phyloP scores from a whole-genome alignment of 2,888 invertebrate genomes.

The Nephrocerus scutellatus region DNA sequence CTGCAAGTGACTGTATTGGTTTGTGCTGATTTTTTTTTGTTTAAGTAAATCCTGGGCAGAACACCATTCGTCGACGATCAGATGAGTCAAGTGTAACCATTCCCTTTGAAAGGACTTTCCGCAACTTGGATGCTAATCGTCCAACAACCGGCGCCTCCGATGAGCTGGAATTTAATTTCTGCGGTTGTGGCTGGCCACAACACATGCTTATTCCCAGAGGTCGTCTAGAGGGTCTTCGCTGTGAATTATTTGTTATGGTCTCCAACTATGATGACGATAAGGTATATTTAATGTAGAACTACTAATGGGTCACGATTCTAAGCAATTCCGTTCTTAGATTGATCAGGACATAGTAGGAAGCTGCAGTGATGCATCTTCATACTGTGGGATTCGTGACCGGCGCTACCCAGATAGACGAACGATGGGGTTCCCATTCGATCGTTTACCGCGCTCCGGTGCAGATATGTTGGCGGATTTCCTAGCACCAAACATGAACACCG shows the following conservation, averaged over 20 bases:
- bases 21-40: slow-evolving; percentile 2
- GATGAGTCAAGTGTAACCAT: slow-evolving; percentile 67
- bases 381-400: slow-evolving; percentile 66
- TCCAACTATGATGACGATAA: slow-evolving; percentile 60
- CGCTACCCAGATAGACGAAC: slow-evolving; percentile 67
- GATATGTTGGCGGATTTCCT: slow-evolving; percentile 56
- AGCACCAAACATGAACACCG: slow-evolving; percentile 61
- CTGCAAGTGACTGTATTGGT: background rate
- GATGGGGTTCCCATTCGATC: slow-evolving; percentile 81
- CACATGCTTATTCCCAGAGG: slow-evolving; percentile 69
- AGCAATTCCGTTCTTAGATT: slow-evolving; percentile 22
- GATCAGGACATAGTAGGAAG: slow-evolving; percentile 35
- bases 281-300: slow-evolving; percentile 10
- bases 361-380: slow-evolving; percentile 65
- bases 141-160: slow-evolving; percentile 50
- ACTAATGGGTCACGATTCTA: slow-evolving; percentile 49
- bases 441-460: slow-evolving; percentile 53
- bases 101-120: slow-evolving; percentile 70
- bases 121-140: slow-evolving; percentile 54
- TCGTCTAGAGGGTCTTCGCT: slow-evolving; percentile 53
- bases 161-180: slow-evolving; percentile 60
- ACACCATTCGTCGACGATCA: slow-evolving; percentile 57
- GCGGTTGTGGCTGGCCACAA: slow-evolving; percentile 78
- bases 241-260: slow-evolving; percentile 65
- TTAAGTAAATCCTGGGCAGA: slow-evolving; percentile 59